Evolutionary conservation across 1,140 invertebrate species (phyloP), one percentile per base, ranked within the genome.

Genomic region (Wiebesia pumilae): DNA sequence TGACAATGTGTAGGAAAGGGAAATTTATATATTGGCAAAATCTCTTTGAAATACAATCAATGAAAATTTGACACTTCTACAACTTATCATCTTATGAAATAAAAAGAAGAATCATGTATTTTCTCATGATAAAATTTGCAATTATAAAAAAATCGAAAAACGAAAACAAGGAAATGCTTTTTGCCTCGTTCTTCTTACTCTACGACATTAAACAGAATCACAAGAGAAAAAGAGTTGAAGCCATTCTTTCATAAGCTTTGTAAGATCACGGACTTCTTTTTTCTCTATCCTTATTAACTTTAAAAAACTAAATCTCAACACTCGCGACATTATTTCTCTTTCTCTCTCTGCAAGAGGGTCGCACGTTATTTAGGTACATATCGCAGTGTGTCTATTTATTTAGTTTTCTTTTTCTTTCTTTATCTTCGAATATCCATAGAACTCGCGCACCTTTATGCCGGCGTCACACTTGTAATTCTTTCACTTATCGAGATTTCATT

Each of bases 391-490:
- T 21, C 19, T 83, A 51, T 33, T 54, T 58, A 58, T 83, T 73
- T 73, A n/a, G 35, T 82, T 82, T 51, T 75, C 51, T 35, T 33
- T 73, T 47, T 75, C 51, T 30, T 33, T 30, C 12, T 54, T 33
- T 80, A 67, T 71, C 12, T 81, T 65, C 67, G 83, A 87, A 84
- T 88, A 88, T 84, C 88, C 88, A 82, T 89, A 89, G 84, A 89
- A 89, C 89, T 89, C 88, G 89, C 83, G 87, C 78, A 77, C 82
- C 47, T 51, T 27, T 62, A n/a, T 47, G n/a, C n/a, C 81, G 1
- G 4, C 14, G 47, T 75, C 47, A 75, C 71, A 75, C 71, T n/a
- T 75, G 38, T 75, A 43, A 75, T 71, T 82, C 80, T n/a, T 33
- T 65, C 35, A 35, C 38, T 71, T 67, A 47, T 47, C 35, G 40